Conservation (phyloP, 2,113 vertebrate genomes). For the Pelecanoides urinatrix region DNA sequence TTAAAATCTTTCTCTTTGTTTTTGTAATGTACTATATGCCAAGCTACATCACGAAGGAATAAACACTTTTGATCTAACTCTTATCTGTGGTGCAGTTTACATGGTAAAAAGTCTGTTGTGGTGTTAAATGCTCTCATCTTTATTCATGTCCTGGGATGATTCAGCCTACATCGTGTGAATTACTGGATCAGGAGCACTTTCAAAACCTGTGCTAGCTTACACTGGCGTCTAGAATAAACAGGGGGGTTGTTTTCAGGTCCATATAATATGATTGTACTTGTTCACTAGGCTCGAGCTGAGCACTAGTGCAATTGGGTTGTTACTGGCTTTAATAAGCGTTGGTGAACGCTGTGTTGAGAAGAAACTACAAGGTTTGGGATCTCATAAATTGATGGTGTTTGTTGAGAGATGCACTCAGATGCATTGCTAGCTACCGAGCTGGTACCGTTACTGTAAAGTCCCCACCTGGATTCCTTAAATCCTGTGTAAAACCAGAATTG, state of each 20-base stretch:
- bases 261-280: accelerated
- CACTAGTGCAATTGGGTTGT: accelerated
- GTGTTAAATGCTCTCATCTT: slow-evolving; percentile 25
- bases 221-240: background rate
- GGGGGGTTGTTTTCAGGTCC: background rate
- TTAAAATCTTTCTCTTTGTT: background rate
- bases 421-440: accelerated
- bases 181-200: background rate
- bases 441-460: background rate
- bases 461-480: background rate
- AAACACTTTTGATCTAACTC: background rate
- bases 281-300: background rate
- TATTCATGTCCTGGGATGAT: background rate
- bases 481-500: accelerated
- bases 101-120: background rate
- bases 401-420: background rate
- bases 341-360: accelerated
- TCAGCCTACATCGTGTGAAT: background rate
- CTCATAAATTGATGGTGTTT: background rate
- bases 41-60: background rate
- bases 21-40: background rate
- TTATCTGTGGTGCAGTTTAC: background rate
- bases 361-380: background rate
- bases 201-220: background rate
- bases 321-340: background rate